These are phyloP conservation scores for Cercocebus atys DNA, from an alignment of 2,113 vertebrate species.

Conservation along the genomic window DNA sequence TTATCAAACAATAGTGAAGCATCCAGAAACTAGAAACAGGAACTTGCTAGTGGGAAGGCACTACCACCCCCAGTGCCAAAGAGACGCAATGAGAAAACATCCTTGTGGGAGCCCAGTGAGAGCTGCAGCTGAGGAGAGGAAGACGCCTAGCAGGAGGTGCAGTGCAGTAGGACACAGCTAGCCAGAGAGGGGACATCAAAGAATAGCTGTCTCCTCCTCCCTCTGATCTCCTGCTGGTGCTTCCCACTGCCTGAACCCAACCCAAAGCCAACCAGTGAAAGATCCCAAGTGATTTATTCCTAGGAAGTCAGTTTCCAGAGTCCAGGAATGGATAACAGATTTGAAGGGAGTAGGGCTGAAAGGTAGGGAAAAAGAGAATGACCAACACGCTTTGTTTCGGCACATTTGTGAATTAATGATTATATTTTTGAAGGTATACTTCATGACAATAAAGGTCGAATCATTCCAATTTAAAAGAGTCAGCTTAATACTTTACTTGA, in stretches of 20 bases:
- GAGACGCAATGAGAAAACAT: background rate
- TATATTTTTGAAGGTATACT: background rate
- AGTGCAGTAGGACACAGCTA: background rate
- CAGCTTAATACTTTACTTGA: background rate
- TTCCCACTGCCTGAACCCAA: background rate
- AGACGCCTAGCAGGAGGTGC: background rate
- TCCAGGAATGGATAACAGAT: background rate
- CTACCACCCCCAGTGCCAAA: background rate
- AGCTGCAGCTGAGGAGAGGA: background rate
- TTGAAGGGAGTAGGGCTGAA: too few species aligned
- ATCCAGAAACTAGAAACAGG: background rate
- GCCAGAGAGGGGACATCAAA: background rate
- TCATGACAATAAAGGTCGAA: background rate
- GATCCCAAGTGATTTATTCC: background rate
- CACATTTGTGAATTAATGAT: background rate
- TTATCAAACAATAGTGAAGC: background rate
- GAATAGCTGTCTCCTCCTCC: background rate
- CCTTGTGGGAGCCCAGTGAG: background rate
- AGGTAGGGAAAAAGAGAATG: background rate
- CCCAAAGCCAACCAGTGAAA: background rate
- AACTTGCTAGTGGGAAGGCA: background rate
- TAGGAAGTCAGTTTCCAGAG: background rate
- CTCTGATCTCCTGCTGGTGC: background rate
- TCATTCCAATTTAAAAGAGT: background rate
- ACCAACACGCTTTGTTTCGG: background rate